phyloP scores from a whole-genome alignment of 2,797 vertebrate genomes.

The Tamandua tetradactyla region DNA sequence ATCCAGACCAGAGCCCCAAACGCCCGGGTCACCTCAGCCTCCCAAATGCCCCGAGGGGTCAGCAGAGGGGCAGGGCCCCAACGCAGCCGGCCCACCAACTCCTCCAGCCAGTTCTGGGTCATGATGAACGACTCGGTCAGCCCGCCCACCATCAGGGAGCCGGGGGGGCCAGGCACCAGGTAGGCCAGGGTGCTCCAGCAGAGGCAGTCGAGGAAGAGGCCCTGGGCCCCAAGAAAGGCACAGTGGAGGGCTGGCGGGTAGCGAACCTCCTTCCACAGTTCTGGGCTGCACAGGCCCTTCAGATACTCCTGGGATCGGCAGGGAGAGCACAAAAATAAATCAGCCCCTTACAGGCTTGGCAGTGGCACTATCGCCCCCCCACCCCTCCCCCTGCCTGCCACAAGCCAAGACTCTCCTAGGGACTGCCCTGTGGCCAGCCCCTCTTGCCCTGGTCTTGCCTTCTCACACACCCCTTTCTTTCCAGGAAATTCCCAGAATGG shows the following conservation, averaged over 20 bases:
- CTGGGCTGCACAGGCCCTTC: conserved; percentile 91
- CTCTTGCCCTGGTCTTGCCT: not conserved
- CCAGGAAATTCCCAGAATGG: not conserved
- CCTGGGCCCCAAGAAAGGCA: conserved; percentile 90
- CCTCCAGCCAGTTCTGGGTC: conserved; percentile 91
- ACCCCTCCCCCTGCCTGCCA: not conserved
- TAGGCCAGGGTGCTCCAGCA: conserved; percentile 90
- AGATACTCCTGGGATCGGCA: conserved; percentile 88
- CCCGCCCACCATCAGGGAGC: conserved; percentile 89
- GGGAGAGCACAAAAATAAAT: conserved; percentile 14
- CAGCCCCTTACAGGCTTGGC: not conserved
- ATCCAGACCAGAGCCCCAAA: conserved; percentile 91
- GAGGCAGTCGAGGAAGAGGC: conserved; percentile 91
- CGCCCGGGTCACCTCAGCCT: conserved; percentile 73
- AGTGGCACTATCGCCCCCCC: not conserved
- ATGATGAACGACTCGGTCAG: conserved; percentile 90
- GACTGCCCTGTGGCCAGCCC: not conserved
- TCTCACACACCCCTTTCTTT: not conserved
- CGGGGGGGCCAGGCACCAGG: conserved; percentile 88
- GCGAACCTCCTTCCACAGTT: conserved; percentile 88
- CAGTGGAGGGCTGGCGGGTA: conserved; percentile 89
- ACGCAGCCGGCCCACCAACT: conserved; percentile 86
- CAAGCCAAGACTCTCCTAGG: not conserved
- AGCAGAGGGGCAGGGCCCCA: conserved; percentile 77
- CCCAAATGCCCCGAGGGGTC: conserved; percentile 63